phyloP scores from a whole-genome alignment of 2,888 invertebrate genomes.

The Adelphocoris suturalis region DNA sequence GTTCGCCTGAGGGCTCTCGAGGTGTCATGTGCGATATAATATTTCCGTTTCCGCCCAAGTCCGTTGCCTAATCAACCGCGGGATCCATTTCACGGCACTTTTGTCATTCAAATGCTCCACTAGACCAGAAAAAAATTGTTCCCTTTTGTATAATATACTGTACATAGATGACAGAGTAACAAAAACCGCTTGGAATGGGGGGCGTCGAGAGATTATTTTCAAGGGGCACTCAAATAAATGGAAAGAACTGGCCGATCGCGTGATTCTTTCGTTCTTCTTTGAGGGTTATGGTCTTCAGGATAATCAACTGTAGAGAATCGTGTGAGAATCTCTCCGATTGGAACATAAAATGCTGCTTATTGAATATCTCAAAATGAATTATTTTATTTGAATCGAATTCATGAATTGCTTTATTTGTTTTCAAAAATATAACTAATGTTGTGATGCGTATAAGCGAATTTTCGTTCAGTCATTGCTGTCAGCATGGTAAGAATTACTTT shows the following conservation, averaged over 20 bases:
- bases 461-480: too few species aligned
- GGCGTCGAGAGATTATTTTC: neutral
- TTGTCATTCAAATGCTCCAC: slow-evolving; percentile 21
- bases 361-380: too few species aligned
- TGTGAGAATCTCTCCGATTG: neutral
- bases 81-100: slow-evolving; percentile 49
- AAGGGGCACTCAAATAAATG: neutral
- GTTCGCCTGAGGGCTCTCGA: slow-evolving; percentile 31
- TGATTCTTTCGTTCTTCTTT: neutral
- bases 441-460: too few species aligned
- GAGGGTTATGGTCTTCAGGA: neutral
- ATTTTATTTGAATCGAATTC: too few species aligned
- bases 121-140: slow-evolving; percentile 28
- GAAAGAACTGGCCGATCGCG: neutral
- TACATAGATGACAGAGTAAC: neutral
- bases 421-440: too few species aligned
- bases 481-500: too few species aligned
- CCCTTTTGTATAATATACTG: neutral
- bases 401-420: too few species aligned
- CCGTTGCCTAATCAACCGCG: slow-evolving; percentile 23
- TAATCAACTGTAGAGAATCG: neutral
- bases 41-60: slow-evolving; percentile 61
- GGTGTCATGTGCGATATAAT: slow-evolving; percentile 62
- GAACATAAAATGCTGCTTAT: too few species aligned
- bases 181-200: neutral